Evolutionary conservation across 2,888 invertebrate genomes (phyloP), one percentile per base, ranked within the genome.

Genomic region (Synergus laeviventris): DNA sequence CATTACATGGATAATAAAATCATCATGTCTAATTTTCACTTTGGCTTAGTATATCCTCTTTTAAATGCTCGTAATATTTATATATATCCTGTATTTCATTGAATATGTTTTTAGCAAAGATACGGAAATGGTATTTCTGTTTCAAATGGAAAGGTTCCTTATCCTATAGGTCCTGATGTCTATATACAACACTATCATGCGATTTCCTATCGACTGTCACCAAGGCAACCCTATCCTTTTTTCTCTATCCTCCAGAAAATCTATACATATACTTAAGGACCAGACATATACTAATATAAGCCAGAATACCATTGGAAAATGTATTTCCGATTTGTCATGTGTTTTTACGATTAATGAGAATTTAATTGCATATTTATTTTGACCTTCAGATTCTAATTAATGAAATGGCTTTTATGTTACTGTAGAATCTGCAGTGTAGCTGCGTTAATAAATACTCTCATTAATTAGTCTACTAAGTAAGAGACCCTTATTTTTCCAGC

Each of bases 191-290:
- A 61, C 38, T 38, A 61, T 62, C 31, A 62, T 62, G n/a, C 11
- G 31, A 70, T 39, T 64, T 42, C 45, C 70, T 70, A 49, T 70
- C 70, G 70, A 70, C 45, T 49, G 49, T 70, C 49, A 70, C 70
- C 49, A 70, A 70, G 70, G 70, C 70, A 45, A 70, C 70, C 66
- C 70, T 62, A 18, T 73, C 54, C 38, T 74, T 73, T 73, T 62
- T 61, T 39, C 49, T 73, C 16, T 61, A 31, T 66, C 18, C 16
- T 59, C 54, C 42, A 14, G 39, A 21, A 39, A 56, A 18, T 64
- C 64, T 18, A 75, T 62, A 49, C 61, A 74, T 61, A 49, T 75
- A 73, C 73, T 75, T 62, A 70, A 49, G 49, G 73, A 70, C 42
- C n/a, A 24, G 24, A 70, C 24, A 8, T 49, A 8, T 49, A 4